Percentiles rank a stretch among this genome's conserved stretches.
Conservation (phyloP, 2,797 vertebrate species). For the Phylloscopus collybita region DNA sequence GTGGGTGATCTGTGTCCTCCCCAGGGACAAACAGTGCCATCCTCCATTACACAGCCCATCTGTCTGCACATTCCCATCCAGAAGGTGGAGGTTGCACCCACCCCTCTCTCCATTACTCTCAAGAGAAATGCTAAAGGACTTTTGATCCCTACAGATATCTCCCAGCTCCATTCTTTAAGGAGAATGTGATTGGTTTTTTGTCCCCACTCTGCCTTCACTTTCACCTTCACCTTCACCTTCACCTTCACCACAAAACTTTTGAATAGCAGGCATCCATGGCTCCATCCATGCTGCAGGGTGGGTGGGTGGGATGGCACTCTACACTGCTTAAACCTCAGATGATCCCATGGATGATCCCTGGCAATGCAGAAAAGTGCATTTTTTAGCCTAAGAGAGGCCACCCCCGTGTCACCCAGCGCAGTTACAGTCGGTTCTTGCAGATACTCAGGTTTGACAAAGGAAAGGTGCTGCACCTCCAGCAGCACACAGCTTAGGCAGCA, state of each 20-base stretch:
- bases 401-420: rapidly evolving
- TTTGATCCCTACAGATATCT: neutral
- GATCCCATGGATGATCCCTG: neutral
- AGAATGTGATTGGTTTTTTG: rapidly evolving
- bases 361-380: neutral
- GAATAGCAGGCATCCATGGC: neutral
- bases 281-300: rapidly evolving
- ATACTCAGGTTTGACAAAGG: neutral
- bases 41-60: neutral
- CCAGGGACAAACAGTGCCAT: neutral
- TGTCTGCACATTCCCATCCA: rapidly evolving
- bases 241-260: neutral
- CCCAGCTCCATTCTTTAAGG: neutral
- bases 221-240: neutral
- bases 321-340: neutral
- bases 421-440: neutral
- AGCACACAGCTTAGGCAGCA: neutral
- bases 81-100: neutral
- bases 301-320: rapidly evolving
- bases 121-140: neutral
- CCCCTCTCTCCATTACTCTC: neutral
- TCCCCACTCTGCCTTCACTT: neutral
- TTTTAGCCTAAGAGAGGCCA: neutral
- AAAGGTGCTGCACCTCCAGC: neutral
- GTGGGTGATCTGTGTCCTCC: too few relatives aligned